Base-by-base conservation (phyloP, 2,797 vertebrate genomes). In the Rhabdophis nuchalis region DNA sequence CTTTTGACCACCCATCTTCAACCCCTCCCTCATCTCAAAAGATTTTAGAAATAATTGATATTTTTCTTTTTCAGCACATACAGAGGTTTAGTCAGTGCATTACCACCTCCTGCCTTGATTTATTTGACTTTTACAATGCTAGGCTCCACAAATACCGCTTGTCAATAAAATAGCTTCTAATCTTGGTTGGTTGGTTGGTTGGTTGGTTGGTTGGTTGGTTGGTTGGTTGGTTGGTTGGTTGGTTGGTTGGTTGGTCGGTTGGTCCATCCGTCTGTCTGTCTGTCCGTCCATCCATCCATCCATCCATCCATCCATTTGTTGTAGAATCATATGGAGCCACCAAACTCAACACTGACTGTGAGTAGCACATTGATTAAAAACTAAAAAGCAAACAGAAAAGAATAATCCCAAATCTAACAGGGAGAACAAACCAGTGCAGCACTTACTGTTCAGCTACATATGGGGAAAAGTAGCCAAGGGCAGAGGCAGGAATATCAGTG, bases 261-360 rank as follows among this genome's bases (percentile, higher is more conserved):
- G 0, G 61, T 64, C n/a, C 5, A 25, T 58, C 23, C 8, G 0
- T 58, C 8, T 8, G 2, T 58, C 25, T 1, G 3, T 60, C 25
- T 9, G 11, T 60, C 9, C 25, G 1, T 27, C 1, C 16, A 57
- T 57, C 0, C 20, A 23, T 57, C 1, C 23, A 25, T 58, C 8
- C 57, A 58, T n/a, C 27, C 27, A 61, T 82, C 1, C 8, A 41
- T 82, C 20, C 36, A 41, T 46, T 11, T 20, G 1, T 82, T 46
- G 25, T 46, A 46, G 36, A 46, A 10, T 10, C 72, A 46, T 46
- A 82, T 82, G 10, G 20, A 82, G 36, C 36, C 20, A 82, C 1
- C 36, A 3, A 25, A 25, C 36, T 46, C 9, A 82, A 46, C 36
- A 82, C 36, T 82, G 36, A 12, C 20, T 25, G n/a, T 68, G 72